Evolutionary conservation across 2,797 vertebrate species (phyloP).

Genomic region (Dipus sagitta): DNA sequence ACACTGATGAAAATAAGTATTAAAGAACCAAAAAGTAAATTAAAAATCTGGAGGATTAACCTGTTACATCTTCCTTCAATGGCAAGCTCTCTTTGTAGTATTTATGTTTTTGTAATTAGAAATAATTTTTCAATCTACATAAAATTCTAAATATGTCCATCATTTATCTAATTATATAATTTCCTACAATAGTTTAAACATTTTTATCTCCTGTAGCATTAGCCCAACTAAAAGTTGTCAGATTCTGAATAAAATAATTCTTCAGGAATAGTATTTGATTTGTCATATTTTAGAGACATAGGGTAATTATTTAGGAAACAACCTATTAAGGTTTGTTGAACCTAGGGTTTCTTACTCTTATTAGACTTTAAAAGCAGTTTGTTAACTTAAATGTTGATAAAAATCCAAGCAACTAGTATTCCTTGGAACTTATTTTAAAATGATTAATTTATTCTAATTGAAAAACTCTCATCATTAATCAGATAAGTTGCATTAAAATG

Average conservation of each 20-base stretch:
- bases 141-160: not conserved
- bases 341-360: not conserved
- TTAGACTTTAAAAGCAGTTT: not conserved
- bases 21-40: not conserved
- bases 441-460: not conserved
- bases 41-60: not conserved
- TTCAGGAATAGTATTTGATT: not conserved
- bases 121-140: not conserved
- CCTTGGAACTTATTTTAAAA: not conserved
- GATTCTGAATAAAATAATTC: not conserved
- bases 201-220: not conserved
- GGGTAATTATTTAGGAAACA: not conserved
- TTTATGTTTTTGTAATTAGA: not conserved
- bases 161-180: too few species aligned
- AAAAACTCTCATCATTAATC: conserved; percentile 32
- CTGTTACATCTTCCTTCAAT: not conserved
- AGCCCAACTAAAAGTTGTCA: not conserved
- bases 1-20: not conserved
- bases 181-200: not conserved
- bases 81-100: not conserved
- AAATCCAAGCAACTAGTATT: not conserved
- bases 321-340: not conserved
- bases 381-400: not conserved
- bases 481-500: conserved; percentile 47
- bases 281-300: not conserved